Percentiles rank a stretch among this genome's conserved stretches.
These are phyloP conservation scores for Cloeon dipterum DNA, from an alignment of 2,888 invertebrate genomes.

Conservation along the genomic window DNA sequence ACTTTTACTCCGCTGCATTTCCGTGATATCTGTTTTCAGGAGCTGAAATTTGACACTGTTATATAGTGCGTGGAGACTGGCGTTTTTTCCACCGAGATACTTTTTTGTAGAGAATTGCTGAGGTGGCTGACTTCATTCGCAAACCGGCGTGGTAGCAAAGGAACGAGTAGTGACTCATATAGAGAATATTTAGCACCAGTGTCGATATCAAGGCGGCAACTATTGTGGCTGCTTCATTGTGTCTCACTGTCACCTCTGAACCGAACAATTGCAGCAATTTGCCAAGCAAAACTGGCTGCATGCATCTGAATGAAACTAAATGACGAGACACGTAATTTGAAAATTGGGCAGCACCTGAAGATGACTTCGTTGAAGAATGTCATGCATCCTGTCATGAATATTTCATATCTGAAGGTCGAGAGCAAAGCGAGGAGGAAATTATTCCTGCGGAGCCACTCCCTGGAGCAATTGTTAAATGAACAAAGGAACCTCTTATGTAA, in stretches of 20 bases:
- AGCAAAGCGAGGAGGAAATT: conserved; percentile 6
- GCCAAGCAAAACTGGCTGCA: conserved; percentile 9
- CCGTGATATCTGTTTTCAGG: conserved; percentile 19
- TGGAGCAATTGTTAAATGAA: conserved; percentile 7
- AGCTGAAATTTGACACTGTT: conserved; percentile 7
- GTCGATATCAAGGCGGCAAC: conserved; percentile 1
- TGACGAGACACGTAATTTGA: too few species aligned
- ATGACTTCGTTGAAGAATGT: conserved; percentile 2
- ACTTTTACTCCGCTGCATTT: conserved; percentile 25
- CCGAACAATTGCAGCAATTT: conserved; percentile 8
- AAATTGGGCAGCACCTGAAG: too few species aligned
- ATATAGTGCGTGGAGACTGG: background rate
- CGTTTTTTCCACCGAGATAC: too few species aligned
- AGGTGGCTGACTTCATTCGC: conserved; percentile 1
- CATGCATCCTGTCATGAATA: conserved; percentile 4
- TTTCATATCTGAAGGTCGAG: conserved; percentile 7
- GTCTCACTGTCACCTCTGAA: too few species aligned
- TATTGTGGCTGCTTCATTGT: conserved; percentile 3
- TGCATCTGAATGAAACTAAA: too few species aligned
- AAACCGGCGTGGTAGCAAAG: conserved; percentile 3
- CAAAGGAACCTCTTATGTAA: too few species aligned
- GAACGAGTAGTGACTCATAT: conserved; percentile 3
- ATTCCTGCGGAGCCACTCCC: conserved; percentile 4
- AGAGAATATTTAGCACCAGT: background rate
- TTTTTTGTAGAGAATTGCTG: conserved; percentile 3